Conservation (phyloP, 1,140 invertebrate species). For the Camponotus pennsylvanicus region DNA sequence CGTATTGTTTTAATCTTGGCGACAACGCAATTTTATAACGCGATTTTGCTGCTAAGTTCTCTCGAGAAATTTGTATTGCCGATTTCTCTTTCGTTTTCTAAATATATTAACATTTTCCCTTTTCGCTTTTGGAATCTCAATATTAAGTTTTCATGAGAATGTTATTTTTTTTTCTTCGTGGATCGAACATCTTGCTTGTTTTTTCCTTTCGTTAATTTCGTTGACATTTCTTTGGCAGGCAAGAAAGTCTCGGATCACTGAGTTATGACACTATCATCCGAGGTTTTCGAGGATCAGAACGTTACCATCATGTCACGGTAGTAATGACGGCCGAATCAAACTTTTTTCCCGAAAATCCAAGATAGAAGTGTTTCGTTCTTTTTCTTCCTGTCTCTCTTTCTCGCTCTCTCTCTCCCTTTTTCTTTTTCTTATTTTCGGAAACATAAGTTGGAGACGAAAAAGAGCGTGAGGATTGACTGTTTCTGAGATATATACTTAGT, state of each 20-base stretch:
- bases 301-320: conserved; percentile 25
- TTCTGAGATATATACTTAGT: neutral
- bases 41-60: neutral
- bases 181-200: neutral
- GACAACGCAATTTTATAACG: conserved; percentile 5
- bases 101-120: conserved; percentile 8
- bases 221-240: conserved; percentile 18
- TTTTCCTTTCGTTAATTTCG: conserved; percentile 34
- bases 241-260: conserved; percentile 36
- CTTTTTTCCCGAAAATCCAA: conserved; percentile 49
- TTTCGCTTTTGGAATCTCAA: neutral
- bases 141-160: neutral
- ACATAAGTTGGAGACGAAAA: conserved; percentile 15
- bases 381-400: neutral
- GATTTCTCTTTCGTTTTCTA: neutral
- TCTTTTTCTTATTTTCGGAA: neutral
- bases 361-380: conserved; percentile 49
- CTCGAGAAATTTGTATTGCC: neutral
- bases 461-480: conserved; percentile 11
- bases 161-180: neutral
- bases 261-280: conserved; percentile 51
- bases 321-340: conserved; percentile 55
- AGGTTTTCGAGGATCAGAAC: conserved; percentile 20
- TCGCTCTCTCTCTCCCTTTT: neutral
- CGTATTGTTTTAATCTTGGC: conserved; percentile 12